These are phyloP conservation scores for Microcebus tavaratra DNA, from an alignment of 2,113 vertebrate species.

Conservation along the genomic window DNA sequence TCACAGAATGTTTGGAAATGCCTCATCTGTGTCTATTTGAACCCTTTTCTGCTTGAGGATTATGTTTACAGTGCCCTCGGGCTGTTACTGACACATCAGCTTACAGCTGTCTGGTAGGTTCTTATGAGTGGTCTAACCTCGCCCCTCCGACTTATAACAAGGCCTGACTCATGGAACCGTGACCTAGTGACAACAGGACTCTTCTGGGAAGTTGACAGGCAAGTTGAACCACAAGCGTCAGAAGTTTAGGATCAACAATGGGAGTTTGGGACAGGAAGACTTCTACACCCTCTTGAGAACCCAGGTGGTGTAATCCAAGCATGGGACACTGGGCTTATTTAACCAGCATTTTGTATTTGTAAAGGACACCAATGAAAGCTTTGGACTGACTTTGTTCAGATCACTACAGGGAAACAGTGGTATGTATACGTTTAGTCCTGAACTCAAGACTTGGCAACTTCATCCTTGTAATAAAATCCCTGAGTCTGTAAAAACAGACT, in stretches of 20 bases:
- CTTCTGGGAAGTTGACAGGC: background rate
- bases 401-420: too few species aligned
- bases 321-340: background rate
- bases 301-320: background rate
- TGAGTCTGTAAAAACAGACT: background rate
- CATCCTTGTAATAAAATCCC: background rate
- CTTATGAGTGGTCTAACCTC: too few species aligned
- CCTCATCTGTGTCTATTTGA: background rate
- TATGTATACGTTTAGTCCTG: too few species aligned
- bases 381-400: background rate
- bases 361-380: background rate
- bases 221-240: background rate
- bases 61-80: background rate
- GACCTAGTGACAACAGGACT: too few species aligned
- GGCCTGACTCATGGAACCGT: too few species aligned
- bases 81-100: too few species aligned
- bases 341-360: background rate
- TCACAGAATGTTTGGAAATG: too few species aligned
- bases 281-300: background rate
- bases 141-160: too few species aligned
- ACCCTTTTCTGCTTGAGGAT: background rate
- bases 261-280: background rate
- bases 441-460: background rate
- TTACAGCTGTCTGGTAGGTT: too few species aligned
- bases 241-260: background rate